phyloP scores from a whole-genome alignment of 2,888 invertebrate genomes.

The Hipparchia sbordonii region DNA sequence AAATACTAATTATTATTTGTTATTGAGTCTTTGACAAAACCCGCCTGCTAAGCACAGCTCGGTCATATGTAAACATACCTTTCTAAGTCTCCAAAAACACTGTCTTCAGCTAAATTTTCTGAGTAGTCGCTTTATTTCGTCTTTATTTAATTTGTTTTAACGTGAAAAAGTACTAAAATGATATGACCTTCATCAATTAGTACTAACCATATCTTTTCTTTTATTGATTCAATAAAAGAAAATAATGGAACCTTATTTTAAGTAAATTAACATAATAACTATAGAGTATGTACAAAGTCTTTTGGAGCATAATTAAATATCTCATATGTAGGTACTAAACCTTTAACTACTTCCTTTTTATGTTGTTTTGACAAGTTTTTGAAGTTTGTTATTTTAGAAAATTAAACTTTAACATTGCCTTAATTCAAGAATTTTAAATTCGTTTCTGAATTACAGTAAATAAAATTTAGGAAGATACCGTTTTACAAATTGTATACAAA shows the following conservation, averaged over 20 bases:
- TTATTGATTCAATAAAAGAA: constrained; percentile 47
- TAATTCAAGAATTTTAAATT: no score
- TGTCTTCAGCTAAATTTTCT: constrained; percentile 3
- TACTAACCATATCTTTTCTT: constrained; percentile 23
- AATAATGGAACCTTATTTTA: constrained; percentile 4
- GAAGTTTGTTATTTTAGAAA: no score
- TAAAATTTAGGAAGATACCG: no score
- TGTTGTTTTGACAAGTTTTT: no score
- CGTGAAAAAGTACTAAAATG: neutral
- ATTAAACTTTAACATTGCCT: no score
- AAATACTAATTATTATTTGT: no score
- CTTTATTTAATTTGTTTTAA: neutral
- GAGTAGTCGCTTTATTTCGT: neutral
- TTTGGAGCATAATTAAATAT: constrained; percentile 6
- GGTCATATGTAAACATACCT: neutral
- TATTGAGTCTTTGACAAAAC: neutral
- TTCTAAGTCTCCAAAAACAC: neutral
- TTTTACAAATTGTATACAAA: no score
- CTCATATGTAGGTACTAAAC: neutral
- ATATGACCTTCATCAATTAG: neutral
- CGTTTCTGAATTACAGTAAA: no score
- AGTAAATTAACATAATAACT: constrained; percentile 10
- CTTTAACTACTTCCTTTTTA: no score
- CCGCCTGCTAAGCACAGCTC: neutral
- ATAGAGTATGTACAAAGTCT: constrained; percentile 9